A percentile compares a stretch with the other conserved stretches of the same genome.
Evolutionary conservation across 2,888 invertebrate species (phyloP).

Genomic region (Galeopsomyia nigrocyanea): DNA sequence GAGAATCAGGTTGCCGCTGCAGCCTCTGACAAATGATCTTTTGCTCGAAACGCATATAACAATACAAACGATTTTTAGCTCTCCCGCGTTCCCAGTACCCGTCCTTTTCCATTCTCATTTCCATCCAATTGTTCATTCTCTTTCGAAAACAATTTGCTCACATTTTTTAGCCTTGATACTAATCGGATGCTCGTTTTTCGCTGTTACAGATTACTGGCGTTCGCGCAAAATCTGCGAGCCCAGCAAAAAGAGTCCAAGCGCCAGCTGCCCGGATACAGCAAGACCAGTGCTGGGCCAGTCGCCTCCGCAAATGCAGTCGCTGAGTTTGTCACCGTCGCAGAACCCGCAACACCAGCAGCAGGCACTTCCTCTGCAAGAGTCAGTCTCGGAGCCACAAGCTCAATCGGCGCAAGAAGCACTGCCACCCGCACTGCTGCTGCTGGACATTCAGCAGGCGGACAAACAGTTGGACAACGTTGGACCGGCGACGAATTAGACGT

Average conservation of each 20-base stretch:
- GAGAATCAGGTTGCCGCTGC: constrained; percentile 10
- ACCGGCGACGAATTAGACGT: constrained; percentile 12
- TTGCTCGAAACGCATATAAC: too few relatives aligned
- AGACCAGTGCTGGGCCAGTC: too few relatives aligned
- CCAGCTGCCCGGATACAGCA: background rate
- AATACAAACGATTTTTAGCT: too few relatives aligned
- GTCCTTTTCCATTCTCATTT: too few relatives aligned
- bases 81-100: too few relatives aligned
- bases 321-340: constrained; percentile 19
- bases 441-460: too few relatives aligned
- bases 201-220: constrained; percentile 64
- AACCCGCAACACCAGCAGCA: constrained; percentile 28
- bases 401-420: background rate
- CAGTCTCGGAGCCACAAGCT: constrained; percentile 24
- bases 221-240: constrained; percentile 60
- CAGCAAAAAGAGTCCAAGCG: constrained; percentile 53
- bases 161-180: too few relatives aligned
- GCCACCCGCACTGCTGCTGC: constrained; percentile 1
- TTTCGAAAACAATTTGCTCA: too few relatives aligned
- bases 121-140: too few relatives aligned
- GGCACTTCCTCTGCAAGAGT: too few relatives aligned
- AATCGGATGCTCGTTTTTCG: constrained; percentile 1
- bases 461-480: background rate
- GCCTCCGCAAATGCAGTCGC: background rate
- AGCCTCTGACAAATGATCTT: too few relatives aligned